A percentile compares a stretch with the other conserved stretches of the same genome.
These are phyloP conservation scores for Drosophila mayaguana DNA, from an alignment of 2,888 invertebrate genomes.

Conservation along the genomic window DNA sequence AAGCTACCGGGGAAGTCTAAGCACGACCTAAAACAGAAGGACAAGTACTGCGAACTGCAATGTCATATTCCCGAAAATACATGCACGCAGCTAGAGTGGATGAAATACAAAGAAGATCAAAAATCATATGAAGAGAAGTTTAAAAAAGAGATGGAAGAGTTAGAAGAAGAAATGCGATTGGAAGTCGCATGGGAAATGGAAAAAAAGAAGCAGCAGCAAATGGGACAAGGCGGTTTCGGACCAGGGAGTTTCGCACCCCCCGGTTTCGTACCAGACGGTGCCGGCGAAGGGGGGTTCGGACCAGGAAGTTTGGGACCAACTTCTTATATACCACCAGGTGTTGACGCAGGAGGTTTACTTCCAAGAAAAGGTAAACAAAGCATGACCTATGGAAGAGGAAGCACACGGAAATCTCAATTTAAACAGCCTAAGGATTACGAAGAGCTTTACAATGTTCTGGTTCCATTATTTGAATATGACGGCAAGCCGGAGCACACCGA, in stretches of 20 bases:
- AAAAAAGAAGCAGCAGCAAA: background rate
- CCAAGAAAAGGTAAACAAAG: background rate
- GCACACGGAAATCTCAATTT: background rate
- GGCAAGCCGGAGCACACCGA: background rate
- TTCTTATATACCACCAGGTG: background rate
- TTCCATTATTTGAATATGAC: background rate
- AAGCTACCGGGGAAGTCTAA: background rate
- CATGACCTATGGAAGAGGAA: background rate
- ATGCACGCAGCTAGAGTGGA: conserved; percentile 42
- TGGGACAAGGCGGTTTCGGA: background rate
- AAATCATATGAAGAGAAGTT: conserved; percentile 4
- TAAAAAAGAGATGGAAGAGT: background rate
- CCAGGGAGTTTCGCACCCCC: background rate
- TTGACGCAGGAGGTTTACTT: background rate
- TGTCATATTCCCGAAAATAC: conserved; percentile 29
- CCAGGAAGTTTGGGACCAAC: background rate
- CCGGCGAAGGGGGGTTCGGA: background rate
- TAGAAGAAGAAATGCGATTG: background rate
- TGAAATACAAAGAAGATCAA: conserved; percentile 20
- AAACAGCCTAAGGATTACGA: background rate
- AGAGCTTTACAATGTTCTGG: background rate
- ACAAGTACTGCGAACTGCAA: conserved; percentile 33
- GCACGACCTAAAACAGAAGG: background rate
- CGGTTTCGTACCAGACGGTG: background rate
- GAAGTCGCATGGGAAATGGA: background rate